Evolutionary conservation across 1,140 invertebrate species (phyloP).

Genomic region (Oryzaephilus surinamensis): DNA sequence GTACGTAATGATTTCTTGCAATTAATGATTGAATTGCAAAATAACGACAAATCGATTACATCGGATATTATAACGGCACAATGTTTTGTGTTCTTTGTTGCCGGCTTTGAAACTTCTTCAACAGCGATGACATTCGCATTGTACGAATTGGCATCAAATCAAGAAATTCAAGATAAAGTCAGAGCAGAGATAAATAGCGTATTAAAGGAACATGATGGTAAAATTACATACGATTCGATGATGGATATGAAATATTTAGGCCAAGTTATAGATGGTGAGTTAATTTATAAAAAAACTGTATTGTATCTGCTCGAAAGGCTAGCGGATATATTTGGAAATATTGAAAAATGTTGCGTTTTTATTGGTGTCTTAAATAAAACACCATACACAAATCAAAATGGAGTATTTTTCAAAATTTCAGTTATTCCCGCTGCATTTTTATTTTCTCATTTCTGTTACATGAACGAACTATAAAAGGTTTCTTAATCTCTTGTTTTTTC

Average conservation of each 20-base stretch:
- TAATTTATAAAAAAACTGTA: too few species aligned
- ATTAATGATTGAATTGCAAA: slow-evolving; percentile 43
- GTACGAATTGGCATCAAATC: slow-evolving; percentile 43
- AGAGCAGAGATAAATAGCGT: slow-evolving; percentile 41
- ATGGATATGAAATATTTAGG: slow-evolving; percentile 32
- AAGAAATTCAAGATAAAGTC: slow-evolving; percentile 41
- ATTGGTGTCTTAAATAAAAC: too few species aligned
- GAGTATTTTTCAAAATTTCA: too few species aligned
- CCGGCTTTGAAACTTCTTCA: slow-evolving; percentile 51
- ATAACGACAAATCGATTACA: slow-evolving; percentile 32
- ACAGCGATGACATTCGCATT: slow-evolving; percentile 41
- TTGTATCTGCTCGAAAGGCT: too few species aligned
- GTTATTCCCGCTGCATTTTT: too few species aligned
- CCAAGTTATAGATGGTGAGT: slow-evolving; percentile 33
- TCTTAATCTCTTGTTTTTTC: slow-evolving; percentile 1
- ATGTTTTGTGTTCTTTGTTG: slow-evolving; percentile 43
- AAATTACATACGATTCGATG: slow-evolving; percentile 41
- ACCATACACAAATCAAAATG: too few species aligned
- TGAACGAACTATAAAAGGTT: neutral
- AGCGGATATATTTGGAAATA: too few species aligned
- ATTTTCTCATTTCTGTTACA: too few species aligned
- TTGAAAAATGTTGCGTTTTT: too few species aligned
- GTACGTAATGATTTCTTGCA: slow-evolving; percentile 50
- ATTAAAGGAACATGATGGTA: slow-evolving; percentile 28
- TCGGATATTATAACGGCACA: slow-evolving; percentile 36